A percentile compares a stretch with the other conserved stretches of the same genome.
These are phyloP conservation scores for Leucoptera coffeella DNA, from an alignment of 2,888 invertebrate genomes.

Conservation along the genomic window DNA sequence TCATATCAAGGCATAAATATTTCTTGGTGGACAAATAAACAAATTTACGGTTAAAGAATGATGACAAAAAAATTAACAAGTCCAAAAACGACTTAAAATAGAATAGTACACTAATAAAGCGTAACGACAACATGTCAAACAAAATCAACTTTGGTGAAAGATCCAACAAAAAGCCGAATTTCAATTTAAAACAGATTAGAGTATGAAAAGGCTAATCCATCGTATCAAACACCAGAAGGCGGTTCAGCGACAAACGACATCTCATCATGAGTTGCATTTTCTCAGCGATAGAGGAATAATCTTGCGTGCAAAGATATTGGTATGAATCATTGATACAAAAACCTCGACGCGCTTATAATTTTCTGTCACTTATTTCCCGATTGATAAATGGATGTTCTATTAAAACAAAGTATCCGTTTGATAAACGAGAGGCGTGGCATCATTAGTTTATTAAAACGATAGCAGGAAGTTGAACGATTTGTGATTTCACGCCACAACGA, in stretches of 20 bases:
- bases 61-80: too few relatives aligned
- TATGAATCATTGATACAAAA: too few relatives aligned
- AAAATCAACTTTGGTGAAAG: too few relatives aligned
- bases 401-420: conserved; percentile 29
- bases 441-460: conserved; percentile 13
- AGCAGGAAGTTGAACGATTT: conserved; percentile 27
- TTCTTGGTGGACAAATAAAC: too few relatives aligned
- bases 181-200: conserved; percentile 34
- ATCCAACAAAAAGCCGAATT: too few relatives aligned
- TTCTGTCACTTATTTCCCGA: conserved; percentile 33
- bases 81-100: too few relatives aligned
- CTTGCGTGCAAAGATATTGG: too few relatives aligned
- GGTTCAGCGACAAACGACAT: conserved; percentile 25
- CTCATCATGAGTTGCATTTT: conserved; percentile 38
- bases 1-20: too few relatives aligned
- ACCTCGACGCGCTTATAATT: too few relatives aligned
- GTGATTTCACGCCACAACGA: conserved; percentile 24
- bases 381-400: conserved; percentile 42
- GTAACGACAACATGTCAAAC: too few relatives aligned
- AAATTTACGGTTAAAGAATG: too few relatives aligned
- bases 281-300: conserved; percentile 34
- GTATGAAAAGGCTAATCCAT: conserved; percentile 25
- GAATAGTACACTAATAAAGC: too few relatives aligned
- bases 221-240: conserved; percentile 37
- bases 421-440: conserved; percentile 36